Conservation (phyloP, 2,888 invertebrate species). For the Hirtodrosophila alboralis region DNA sequence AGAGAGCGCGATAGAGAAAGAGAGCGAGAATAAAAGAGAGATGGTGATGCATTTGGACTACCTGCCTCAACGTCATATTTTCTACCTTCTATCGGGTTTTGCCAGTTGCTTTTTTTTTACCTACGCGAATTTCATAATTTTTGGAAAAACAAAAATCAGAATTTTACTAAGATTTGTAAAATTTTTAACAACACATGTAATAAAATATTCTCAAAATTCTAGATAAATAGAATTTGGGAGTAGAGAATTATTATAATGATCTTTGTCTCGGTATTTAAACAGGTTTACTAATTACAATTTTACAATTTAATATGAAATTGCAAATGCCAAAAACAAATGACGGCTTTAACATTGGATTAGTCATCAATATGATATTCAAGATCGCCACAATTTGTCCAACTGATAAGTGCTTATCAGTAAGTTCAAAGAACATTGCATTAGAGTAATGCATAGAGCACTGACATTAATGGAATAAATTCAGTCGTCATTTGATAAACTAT, state of each 20-base stretch:
- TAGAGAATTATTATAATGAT: not conserved
- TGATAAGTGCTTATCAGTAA: constrained; percentile 58
- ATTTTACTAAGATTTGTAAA: constrained; percentile 12
- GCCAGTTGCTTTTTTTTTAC: constrained; percentile 28
- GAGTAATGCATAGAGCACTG: too few relatives aligned
- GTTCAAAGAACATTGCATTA: constrained; percentile 31
- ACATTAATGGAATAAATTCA: too few relatives aligned
- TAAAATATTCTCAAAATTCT: constrained; percentile 2
- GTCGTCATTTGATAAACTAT: too few relatives aligned
- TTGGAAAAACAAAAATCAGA: constrained; percentile 11
- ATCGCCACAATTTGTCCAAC: constrained; percentile 19
- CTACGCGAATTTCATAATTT: constrained; percentile 40
- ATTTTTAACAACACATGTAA: not conserved
- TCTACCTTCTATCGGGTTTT: constrained; percentile 18
- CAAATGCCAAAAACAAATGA: constrained; percentile 9
- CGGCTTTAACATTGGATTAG: constrained; percentile 43
- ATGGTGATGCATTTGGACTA: constrained; percentile 20
- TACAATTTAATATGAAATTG: constrained; percentile 43
- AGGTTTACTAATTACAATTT: constrained; percentile 9
- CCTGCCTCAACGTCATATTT: constrained; percentile 39
- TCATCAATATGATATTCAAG: constrained; percentile 46
- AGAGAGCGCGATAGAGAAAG: not conserved
- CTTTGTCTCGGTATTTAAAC: not conserved
- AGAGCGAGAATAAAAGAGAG: constrained; percentile 15
- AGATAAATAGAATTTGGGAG: not conserved